Evolutionary conservation across 2,113 vertebrate genomes (phyloP), one percentile per base, ranked within the genome.

Genomic region (Cryptomyrus ogoouensis): DNA sequence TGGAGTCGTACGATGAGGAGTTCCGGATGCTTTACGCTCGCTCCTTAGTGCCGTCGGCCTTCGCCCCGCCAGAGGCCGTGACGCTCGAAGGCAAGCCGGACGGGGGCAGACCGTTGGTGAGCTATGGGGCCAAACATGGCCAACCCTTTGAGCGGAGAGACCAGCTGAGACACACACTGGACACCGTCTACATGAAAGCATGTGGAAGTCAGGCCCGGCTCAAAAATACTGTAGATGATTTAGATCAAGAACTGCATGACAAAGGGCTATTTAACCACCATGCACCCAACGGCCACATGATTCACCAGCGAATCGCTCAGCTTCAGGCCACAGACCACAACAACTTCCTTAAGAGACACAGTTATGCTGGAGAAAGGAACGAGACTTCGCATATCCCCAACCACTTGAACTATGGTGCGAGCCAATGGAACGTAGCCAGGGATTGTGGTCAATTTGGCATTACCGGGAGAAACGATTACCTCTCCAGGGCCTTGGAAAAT

Each of bases 1-100:
- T 99, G 17, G 96, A 98, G 93, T 97, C 96, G 3, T 99, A 98
- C 6, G 98, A 99, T 89, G 98, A 99, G 92, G 98, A 99, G 93
- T 99, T 99, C 91, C 95, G 98, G 90, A 99, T 97, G 0, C 96
- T 99, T 1, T 99, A 97, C 0, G 98, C 98, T 27, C 96, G 97
- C 47, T 99, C 98, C 1, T 95, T 93, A 39, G 93, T 97, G 62
- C 98, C 98, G 89, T 87, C 58, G 91, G 94, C 94, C 89, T 94
- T 91, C 93, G 96, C 91, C 91, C 94, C 94, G 1, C 94, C 95
- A 0, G 95, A 96, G 44, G 93, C 94, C 77, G 90, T 95, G n/a
- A 89, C 92, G 10, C 93, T 94, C 24, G 93, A 92, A 31, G 96
- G 94, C 35, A 95, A 95, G 92, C 93, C 95, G 46, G 95, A 95